Evolutionary conservation across 2,797 vertebrate species (phyloP).

Genomic region (Lerista edwardsae): DNA sequence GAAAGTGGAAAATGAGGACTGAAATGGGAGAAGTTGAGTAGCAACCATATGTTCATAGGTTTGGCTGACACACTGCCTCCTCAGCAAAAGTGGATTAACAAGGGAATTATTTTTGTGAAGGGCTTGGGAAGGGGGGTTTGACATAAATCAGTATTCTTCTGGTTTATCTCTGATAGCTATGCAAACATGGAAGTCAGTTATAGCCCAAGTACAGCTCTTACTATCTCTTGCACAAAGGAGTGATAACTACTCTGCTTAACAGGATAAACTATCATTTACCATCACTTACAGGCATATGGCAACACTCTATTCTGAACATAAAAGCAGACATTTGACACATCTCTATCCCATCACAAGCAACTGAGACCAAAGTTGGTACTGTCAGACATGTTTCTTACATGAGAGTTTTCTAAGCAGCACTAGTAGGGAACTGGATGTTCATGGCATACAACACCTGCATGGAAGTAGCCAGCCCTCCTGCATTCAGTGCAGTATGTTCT

Average conservation of each 20-base stretch:
- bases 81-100: background rate
- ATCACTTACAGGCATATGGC: background rate
- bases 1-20: background rate
- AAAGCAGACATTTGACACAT: background rate
- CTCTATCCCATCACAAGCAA: background rate
- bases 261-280: background rate
- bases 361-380: background rate
- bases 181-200: background rate
- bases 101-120: background rate
- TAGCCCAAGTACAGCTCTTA: background rate
- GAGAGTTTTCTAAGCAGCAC: conserved; percentile 15
- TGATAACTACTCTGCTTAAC: background rate
- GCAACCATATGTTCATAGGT: background rate
- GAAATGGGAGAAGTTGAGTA: too few species aligned
- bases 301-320: background rate
- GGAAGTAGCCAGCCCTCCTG: background rate
- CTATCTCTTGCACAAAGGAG: background rate
- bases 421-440: background rate
- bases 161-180: background rate
- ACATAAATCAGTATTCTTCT: background rate
- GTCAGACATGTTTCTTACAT: background rate
- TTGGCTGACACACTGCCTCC: background rate
- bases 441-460: background rate
- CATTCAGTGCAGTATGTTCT: background rate
- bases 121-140: background rate